Conservation (phyloP, 2,113 vertebrate genomes). For the Delphinapterus leucas region DNA sequence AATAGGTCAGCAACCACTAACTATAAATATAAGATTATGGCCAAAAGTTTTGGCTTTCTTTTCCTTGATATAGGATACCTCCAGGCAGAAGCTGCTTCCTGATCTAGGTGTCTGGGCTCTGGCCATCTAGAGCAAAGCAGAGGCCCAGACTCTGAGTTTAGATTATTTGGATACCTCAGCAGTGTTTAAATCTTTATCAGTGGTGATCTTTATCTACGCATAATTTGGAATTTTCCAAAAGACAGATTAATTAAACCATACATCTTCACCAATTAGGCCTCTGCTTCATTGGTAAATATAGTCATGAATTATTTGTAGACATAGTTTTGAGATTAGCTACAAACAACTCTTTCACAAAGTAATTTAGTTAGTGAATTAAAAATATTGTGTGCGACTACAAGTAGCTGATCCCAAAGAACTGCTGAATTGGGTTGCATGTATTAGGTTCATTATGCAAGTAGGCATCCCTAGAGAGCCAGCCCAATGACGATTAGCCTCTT, state of each 20-base stretch:
- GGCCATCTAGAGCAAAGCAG: background rate
- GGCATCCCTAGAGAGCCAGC: background rate
- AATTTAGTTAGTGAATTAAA: slow-evolving; percentile 79
- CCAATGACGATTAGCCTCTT: slow-evolving; percentile 60
- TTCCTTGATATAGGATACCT: background rate
- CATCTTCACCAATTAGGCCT: slow-evolving; percentile 74
- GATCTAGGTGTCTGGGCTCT: background rate
- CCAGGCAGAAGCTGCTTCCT: background rate
- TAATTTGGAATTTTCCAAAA: slow-evolving; percentile 61
- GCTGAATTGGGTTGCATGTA: slow-evolving; percentile 66
- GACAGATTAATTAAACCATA: slow-evolving; percentile 78
- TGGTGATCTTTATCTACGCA: slow-evolving; percentile 9
- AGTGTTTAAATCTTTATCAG: background rate
- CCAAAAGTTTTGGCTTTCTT: background rate
- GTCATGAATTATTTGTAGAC: slow-evolving; percentile 77
- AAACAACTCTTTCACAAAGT: slow-evolving; percentile 63
- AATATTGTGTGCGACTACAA: slow-evolving; percentile 59
- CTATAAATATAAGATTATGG: background rate
- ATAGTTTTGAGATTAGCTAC: slow-evolving; percentile 71
- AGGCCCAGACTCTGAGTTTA: background rate
- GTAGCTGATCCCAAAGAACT: slow-evolving; percentile 74
- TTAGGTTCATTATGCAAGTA: slow-evolving; percentile 74
- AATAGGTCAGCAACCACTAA: background rate
- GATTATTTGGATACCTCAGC: background rate
- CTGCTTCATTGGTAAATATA: slow-evolving; percentile 76